phyloP scores from a whole-genome alignment of 64 coral and sea anemone species.

The Actinia tenebrosa region DNA sequence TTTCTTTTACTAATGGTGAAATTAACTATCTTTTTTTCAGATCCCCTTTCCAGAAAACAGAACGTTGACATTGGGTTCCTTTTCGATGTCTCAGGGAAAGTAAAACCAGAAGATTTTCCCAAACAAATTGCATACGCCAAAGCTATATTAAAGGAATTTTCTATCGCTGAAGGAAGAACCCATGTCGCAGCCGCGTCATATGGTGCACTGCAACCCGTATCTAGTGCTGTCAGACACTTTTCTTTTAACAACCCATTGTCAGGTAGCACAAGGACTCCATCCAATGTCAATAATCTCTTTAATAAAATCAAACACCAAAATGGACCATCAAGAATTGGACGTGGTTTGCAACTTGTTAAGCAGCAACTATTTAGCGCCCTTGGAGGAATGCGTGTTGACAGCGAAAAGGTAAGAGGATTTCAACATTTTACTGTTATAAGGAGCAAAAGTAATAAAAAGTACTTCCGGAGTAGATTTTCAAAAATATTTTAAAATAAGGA shows the following conservation, averaged over 20 bases:
- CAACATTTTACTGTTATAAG: too few species aligned
- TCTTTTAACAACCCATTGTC: slow-evolving; percentile 23
- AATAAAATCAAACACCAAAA: slow-evolving; percentile 20
- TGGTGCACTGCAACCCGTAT: neutral
- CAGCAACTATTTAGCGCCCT: slow-evolving; percentile 13
- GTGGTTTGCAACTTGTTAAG: slow-evolving; percentile 31
- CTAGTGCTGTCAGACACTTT: neutral
- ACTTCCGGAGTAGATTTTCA: too few species aligned
- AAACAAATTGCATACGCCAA: slow-evolving; percentile 31
- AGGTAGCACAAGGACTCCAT: neutral
- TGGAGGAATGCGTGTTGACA: slow-evolving; percentile 3
- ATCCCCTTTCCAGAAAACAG: neutral
- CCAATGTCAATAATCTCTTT: slow-evolving; percentile 30
- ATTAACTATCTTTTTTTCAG: neutral
- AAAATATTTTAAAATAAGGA: too few species aligned
- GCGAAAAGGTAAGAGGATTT: neutral
- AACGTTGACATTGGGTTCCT: slow-evolving; percentile 41
- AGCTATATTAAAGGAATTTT: slow-evolving; percentile 8
- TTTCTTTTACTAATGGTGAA: neutral
- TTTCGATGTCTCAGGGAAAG: slow-evolving; percentile 36
- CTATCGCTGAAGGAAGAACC: slow-evolving; percentile 13
- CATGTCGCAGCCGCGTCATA: slow-evolving; percentile 36
- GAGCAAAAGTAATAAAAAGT: too few species aligned
- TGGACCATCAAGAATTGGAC: slow-evolving; percentile 21
- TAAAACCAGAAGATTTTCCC: slow-evolving; percentile 23